A percentile compares a stretch with the other conserved stretches of the same genome.
Conservation (phyloP, 1,140 invertebrate species). For the Copidosoma floridanum region DNA sequence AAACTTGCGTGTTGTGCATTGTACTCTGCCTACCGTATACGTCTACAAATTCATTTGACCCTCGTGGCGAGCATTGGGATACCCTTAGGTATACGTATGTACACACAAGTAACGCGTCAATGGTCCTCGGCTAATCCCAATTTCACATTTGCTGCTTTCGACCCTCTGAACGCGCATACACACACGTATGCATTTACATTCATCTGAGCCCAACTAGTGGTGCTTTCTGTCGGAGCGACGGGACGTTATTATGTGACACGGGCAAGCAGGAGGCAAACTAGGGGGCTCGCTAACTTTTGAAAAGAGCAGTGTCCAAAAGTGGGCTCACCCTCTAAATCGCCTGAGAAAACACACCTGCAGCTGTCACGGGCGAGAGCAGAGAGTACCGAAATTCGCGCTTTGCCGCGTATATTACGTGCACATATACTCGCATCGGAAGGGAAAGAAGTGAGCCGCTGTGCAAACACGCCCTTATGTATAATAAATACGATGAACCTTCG, state of each 20-base stretch:
- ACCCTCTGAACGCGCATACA: neutral
- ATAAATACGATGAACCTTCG: too few relatives aligned
- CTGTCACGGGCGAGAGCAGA: neutral
- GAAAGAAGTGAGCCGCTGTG: neutral
- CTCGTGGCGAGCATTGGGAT: neutral
- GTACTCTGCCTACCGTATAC: too few relatives aligned
- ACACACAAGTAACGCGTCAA: conserved; percentile 3
- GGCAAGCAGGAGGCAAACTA: too few relatives aligned
- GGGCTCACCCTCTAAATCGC: conserved; percentile 8
- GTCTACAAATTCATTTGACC: neutral
- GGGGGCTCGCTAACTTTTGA: neutral
- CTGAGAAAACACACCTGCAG: conserved; percentile 29
- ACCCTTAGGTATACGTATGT: neutral
- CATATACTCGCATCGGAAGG: neutral
- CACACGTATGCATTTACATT: too few relatives aligned
- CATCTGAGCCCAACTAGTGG: too few relatives aligned
- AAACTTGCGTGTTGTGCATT: too few relatives aligned
- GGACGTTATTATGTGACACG: too few relatives aligned
- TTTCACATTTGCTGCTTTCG: neutral
- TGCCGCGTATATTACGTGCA: too few relatives aligned
- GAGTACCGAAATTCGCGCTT: too few relatives aligned
- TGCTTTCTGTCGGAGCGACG: too few relatives aligned
- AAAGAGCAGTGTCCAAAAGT: conserved; percentile 14
- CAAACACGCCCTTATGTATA: too few relatives aligned
- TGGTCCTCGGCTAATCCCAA: conserved; percentile 18